Conservation (phyloP, 2,797 vertebrate species). For the Epinephelus malabaricus region DNA sequence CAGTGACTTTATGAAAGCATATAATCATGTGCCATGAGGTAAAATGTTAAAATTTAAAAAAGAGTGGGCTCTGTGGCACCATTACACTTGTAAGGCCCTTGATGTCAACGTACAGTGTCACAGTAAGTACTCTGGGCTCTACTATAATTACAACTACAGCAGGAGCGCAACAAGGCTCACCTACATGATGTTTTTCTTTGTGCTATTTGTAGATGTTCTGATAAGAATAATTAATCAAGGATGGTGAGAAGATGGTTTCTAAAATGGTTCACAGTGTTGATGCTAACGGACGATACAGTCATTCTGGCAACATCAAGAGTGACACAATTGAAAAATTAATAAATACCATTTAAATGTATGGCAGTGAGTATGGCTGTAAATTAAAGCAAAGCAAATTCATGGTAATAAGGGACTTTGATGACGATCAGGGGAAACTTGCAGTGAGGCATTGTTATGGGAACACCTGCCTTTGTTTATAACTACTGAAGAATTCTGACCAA, state of each 20-base stretch:
- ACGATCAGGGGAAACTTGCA: neutral
- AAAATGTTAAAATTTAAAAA: conserved; percentile 20
- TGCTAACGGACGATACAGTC: conserved; percentile 11
- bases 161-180: conserved; percentile 25
- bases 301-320: conserved; percentile 18
- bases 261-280: neutral
- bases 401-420: conserved; percentile 7
- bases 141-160: conserved; percentile 41
- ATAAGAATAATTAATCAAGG: conserved; percentile 22
- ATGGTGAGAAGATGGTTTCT: conserved; percentile 2
- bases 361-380: conserved; percentile 3
- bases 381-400: conserved; percentile 3
- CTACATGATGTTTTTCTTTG: conserved; percentile 24
- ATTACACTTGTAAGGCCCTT: conserved; percentile 17
- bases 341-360: neutral
- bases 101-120: conserved; percentile 25
- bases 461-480: neutral
- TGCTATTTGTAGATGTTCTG: conserved; percentile 28
- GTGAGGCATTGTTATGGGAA: conserved; percentile 4
- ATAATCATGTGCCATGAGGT: neutral
- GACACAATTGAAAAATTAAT: conserved; percentile 28
- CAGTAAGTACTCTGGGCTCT: conserved; percentile 19
- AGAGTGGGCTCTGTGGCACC: conserved; percentile 1
- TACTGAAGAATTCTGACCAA: neutral
- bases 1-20: conserved; percentile 20